phyloP scores from a whole-genome alignment of 2,113 vertebrate genomes.

The Tricholaema leucomelas region DNA sequence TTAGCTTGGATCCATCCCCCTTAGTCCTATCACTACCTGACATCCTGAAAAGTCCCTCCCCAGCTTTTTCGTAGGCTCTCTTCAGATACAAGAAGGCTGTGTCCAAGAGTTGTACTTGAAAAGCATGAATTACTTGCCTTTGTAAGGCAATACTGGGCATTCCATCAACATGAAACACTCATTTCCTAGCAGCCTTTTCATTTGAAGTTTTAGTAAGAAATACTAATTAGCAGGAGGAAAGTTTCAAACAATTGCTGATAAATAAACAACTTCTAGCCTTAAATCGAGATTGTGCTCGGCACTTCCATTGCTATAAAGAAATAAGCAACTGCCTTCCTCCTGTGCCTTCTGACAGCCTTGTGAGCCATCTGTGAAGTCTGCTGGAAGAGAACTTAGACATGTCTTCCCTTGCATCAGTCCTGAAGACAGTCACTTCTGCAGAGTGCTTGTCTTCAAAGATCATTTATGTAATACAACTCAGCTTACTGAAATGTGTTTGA shows the following conservation, averaged over 20 bases:
- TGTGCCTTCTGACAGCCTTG: conserved; percentile 24
- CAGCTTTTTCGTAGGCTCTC: too few relatives aligned
- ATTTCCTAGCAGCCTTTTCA: background rate
- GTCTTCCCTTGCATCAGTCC: background rate
- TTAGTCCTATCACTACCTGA: too few relatives aligned
- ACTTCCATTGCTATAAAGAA: background rate
- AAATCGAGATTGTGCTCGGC: background rate
- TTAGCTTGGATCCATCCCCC: too few relatives aligned
- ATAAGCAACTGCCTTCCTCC: background rate
- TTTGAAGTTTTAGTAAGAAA: background rate
- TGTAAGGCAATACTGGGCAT: background rate
- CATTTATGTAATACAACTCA: background rate
- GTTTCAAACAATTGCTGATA: background rate
- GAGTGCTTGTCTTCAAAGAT: background rate
- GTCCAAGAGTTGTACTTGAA: background rate
- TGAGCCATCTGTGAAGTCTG: conserved; percentile 42
- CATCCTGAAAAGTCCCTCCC: too few relatives aligned
- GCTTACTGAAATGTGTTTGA: background rate
- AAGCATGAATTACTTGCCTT: background rate
- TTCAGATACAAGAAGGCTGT: too few relatives aligned
- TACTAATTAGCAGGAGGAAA: background rate
- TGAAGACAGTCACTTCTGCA: background rate
- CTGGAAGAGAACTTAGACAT: background rate
- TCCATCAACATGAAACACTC: background rate
- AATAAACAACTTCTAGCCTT: background rate